Base-by-base conservation (phyloP, 2,888 invertebrate species). In the Agrenia bidenticulata region DNA sequence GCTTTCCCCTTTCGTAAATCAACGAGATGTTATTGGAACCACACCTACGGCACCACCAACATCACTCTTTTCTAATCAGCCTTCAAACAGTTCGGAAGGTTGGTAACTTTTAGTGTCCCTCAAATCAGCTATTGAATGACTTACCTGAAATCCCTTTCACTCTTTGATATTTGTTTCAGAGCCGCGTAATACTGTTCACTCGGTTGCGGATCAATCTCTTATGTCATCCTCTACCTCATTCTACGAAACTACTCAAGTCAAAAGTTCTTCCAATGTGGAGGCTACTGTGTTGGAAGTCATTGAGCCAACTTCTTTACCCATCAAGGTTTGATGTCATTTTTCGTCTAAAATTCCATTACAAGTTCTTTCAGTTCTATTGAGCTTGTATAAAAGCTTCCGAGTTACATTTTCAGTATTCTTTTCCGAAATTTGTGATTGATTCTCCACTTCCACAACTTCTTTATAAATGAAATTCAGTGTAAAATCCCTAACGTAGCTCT, bases 241-340 rank as follows among this genome's bases (percentile, higher is more conserved):
- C n/a, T 45, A 4, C 45, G 45, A 19, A 19, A 17, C 45, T 19
- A 45, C 45, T 45, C 45, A 45, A 15, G 66, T 60, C 63, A 60
- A 60, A 27, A 67, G 62, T 37, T 61, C 64, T 61, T 54, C n/a
- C 57, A 41, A 63, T 64, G 39, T 69, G 45, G 24, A 51, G 5
- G 13, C 66, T 54, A 63, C 74, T 51, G 72, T 74, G 41, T 53
- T 74, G 59, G 75, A 76, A 76, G 74, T 74, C 51, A 74, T 76
- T 51, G 76, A 76, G 64, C 75, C 75, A 4, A 62, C 57, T 21
- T 62, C 54, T 11, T 23, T 58, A 17, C 57, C 60, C 51, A 58
- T 61, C 50, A 69, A 69, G 69, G 69, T 69, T 63, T 65, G 56
- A 65, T 37, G 56, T 11, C 39, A 4, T 32, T 32, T 32, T 32